These are phyloP conservation scores for Tanaodytes sp. DNA, from an alignment of 2,888 invertebrate species.

Conservation along the genomic window DNA sequence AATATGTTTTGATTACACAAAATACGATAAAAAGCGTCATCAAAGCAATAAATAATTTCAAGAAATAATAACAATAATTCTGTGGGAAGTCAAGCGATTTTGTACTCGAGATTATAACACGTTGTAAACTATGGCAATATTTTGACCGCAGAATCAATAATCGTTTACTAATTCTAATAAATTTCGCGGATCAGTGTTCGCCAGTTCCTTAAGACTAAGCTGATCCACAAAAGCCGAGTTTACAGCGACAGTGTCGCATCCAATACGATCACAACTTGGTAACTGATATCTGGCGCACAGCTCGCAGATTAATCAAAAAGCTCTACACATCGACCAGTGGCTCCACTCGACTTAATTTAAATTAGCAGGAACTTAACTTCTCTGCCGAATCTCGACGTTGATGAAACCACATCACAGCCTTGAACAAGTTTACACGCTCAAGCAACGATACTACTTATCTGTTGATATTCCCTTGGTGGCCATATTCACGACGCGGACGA, in stretches of 20 bases:
- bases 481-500: slow-evolving; percentile 25
- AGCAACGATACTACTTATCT: slow-evolving; percentile 31
- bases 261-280: slow-evolving; percentile 50
- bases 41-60: too few relatives aligned
- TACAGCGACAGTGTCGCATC: slow-evolving; percentile 43
- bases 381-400: slow-evolving; percentile 58
- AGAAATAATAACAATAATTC: too few relatives aligned
- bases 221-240: slow-evolving; percentile 38
- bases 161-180: slow-evolving; percentile 20
- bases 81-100: too few relatives aligned
- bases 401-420: slow-evolving; percentile 60
- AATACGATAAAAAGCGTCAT: too few relatives aligned
- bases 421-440: slow-evolving; percentile 46
- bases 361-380: slow-evolving; percentile 61
- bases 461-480: slow-evolving; percentile 27
- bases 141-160: slow-evolving; percentile 17
- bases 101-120: too few relatives aligned
- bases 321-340: slow-evolving; percentile 59
- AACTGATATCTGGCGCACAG: slow-evolving; percentile 44
- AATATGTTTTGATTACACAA: too few relatives aligned
- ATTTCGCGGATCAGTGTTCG: slow-evolving; percentile 23
- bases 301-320: slow-evolving; percentile 46
- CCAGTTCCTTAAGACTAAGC: slow-evolving; percentile 42
- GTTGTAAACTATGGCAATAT: too few relatives aligned
- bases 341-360: slow-evolving; percentile 63